These are phyloP conservation scores for Drosophila sechellia DNA, from an alignment of 1,140 invertebrate species.

Conservation along the genomic window DNA sequence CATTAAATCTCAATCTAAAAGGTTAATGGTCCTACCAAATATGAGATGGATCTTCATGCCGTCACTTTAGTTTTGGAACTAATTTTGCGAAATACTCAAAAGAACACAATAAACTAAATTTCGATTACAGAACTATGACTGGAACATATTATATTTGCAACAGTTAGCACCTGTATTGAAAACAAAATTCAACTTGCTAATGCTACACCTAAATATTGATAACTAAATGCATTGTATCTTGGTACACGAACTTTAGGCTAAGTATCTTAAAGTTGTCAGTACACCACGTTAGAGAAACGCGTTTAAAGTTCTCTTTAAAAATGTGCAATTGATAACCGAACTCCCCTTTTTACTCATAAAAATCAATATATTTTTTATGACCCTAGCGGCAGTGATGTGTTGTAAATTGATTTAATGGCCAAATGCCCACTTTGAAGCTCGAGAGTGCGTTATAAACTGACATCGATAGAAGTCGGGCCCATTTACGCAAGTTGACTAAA, in stretches of 20 bases:
- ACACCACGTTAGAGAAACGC: neutral
- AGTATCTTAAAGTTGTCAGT: too few relatives aligned
- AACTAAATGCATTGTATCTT: too few relatives aligned
- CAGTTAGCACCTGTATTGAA: neutral
- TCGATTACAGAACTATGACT: neutral
- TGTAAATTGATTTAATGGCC: constrained; percentile 58
- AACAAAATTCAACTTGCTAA: neutral
- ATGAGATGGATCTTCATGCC: neutral
- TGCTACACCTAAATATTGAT: too few relatives aligned
- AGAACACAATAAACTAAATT: too few relatives aligned
- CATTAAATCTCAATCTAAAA: too few relatives aligned
- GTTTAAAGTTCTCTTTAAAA: neutral
- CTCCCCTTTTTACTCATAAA: neutral
- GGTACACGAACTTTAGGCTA: too few relatives aligned
- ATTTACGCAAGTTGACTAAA: constrained; percentile 10
- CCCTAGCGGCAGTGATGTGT: constrained; percentile 15
- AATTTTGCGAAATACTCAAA: too few relatives aligned
- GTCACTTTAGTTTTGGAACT: neutral
- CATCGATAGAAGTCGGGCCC: neutral
- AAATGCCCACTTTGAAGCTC: constrained; percentile 1
- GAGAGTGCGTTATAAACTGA: constrained; percentile 29
- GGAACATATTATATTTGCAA: neutral
- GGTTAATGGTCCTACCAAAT: neutral
- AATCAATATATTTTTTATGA: constrained; percentile 21
- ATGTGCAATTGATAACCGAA: neutral